Evolutionary conservation across 2,888 invertebrate genomes (phyloP), one percentile per base, ranked within the genome.

Genomic region (Electrophaes corylata): DNA sequence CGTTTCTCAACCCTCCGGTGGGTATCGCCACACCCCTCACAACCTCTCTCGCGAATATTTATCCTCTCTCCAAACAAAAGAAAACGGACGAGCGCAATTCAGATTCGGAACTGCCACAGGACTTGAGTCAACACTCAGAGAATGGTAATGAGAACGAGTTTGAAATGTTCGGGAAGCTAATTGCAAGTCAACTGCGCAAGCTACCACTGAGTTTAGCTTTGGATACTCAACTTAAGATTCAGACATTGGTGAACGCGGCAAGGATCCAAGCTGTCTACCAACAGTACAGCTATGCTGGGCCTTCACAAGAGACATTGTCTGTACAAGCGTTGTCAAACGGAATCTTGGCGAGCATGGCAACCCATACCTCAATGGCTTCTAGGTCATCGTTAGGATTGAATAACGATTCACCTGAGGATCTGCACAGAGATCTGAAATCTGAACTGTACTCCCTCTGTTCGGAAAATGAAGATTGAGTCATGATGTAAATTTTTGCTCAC

Each of bases 141-240:
- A 84, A 79, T 62, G 88, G 83, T 26, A 90, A 87, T 65, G 91
- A 91, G 64, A 91, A 91, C 62, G 91, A 91, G 71, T 91, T 91
- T 46, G 91, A 91, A 71, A 91, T 91, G 91, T 91, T 91, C 62
- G 91, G 89, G 33, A 91, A 91, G 72, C 69, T 91, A 67, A 91
- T 91, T 57, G 88, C 91, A 20, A 91, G 90, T 70, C 91, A 91
- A 69, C 70, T 91, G 65, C 75, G 91, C 64, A 92, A 91, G 73
- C 70, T 88, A 70, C 88, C 91, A 33, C 71, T 91, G 37, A 89
- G 88, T 60, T 72, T 89, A 73, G 90, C 90, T 41, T 75, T 90
- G 75, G 92, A 91, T 61, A 88, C 91, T 61, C 92, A 90, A 62
- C 65, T 91, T 58, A 91, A 91, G 72, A 91, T 91, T 62, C 90